A percentile compares a stretch with the other conserved stretches of the same genome.
Evolutionary conservation across 2,888 invertebrate genomes (phyloP).

Genomic region (Hyles lineata): DNA sequence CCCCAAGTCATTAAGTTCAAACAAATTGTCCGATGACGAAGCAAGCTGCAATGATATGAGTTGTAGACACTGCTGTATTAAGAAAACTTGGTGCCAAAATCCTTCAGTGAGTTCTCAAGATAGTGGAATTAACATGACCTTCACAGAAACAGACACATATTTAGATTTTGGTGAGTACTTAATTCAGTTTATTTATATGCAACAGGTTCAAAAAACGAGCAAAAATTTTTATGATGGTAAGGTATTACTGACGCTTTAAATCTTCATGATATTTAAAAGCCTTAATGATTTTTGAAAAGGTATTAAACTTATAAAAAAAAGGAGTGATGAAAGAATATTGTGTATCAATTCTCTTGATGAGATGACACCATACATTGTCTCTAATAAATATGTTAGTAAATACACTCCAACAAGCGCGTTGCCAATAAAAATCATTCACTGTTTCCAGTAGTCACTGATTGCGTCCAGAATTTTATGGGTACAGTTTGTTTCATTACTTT

Average conservation of each 20-base stretch:
- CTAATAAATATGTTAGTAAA: constrained; percentile 2
- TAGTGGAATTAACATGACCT: constrained; percentile 90
- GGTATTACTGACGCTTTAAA: too few relatives aligned
- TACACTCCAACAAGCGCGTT: neutral
- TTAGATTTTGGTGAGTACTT: constrained; percentile 75
- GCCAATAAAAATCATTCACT: neutral
- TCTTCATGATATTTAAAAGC: too few relatives aligned
- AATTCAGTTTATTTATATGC: too few relatives aligned
- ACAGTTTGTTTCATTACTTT: constrained; percentile 5
- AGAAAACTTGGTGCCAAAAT: constrained; percentile 87
- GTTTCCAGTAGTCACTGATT: constrained; percentile 4
- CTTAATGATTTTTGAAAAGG: too few relatives aligned
- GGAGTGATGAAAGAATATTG: too few relatives aligned
- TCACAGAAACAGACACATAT: constrained; percentile 88
- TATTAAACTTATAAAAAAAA: too few relatives aligned
- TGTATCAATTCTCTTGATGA: neutral
- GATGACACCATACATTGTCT: neutral
- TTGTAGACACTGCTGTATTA: constrained; percentile 77
- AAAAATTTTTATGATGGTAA: too few relatives aligned
- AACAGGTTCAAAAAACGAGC: too few relatives aligned
- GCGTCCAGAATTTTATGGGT: constrained; percentile 4
- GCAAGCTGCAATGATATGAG: constrained; percentile 72
- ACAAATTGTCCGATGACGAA: constrained; percentile 86
- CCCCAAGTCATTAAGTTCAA: constrained; percentile 84
- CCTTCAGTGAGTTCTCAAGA: constrained; percentile 91